Conservation (phyloP, 2,888 invertebrate species). For the Drosophila picticornis region DNA sequence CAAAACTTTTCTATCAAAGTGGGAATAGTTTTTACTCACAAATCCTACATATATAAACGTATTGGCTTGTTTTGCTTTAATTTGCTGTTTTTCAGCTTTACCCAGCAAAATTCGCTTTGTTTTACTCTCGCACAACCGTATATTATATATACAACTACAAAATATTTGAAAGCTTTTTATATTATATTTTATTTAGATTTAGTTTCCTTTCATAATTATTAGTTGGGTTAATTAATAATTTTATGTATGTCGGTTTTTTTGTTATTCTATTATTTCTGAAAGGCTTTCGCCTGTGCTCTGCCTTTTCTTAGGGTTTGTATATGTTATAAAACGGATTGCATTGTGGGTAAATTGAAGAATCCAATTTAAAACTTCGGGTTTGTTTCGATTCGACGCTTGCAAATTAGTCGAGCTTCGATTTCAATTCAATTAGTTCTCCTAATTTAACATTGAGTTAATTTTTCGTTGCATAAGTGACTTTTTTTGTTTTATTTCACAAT, state of each 20-base stretch:
- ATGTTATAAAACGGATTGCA: slow-evolving; percentile 45
- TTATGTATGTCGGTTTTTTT: neutral
- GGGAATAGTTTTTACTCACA: neutral
- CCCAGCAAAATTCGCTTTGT: slow-evolving; percentile 11
- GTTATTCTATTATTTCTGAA: neutral
- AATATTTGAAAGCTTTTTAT: slow-evolving; percentile 25
- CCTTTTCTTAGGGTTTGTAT: neutral
- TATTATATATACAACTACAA: slow-evolving; percentile 7
- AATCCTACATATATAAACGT: neutral
- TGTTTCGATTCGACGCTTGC: slow-evolving; percentile 23
- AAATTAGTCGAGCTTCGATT: slow-evolving; percentile 29
- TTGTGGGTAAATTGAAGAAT: slow-evolving; percentile 5
- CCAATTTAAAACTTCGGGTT: neutral
- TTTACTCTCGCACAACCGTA: neutral
- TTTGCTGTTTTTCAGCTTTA: slow-evolving; percentile 12
- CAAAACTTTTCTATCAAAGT: neutral
- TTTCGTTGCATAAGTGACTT: slow-evolving; percentile 24
- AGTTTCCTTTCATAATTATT: slow-evolving; percentile 1
- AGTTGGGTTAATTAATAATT: neutral
- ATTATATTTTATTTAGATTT: slow-evolving; percentile 4
- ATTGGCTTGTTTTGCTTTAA: slow-evolving; percentile 28
- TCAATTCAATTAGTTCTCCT: slow-evolving; percentile 17
- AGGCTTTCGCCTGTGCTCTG: neutral
- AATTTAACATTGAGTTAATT: slow-evolving; percentile 33
- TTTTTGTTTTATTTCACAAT: neutral